Conservation (phyloP, 2,888 invertebrate genomes). For the Lamellibrachia columna region DNA sequence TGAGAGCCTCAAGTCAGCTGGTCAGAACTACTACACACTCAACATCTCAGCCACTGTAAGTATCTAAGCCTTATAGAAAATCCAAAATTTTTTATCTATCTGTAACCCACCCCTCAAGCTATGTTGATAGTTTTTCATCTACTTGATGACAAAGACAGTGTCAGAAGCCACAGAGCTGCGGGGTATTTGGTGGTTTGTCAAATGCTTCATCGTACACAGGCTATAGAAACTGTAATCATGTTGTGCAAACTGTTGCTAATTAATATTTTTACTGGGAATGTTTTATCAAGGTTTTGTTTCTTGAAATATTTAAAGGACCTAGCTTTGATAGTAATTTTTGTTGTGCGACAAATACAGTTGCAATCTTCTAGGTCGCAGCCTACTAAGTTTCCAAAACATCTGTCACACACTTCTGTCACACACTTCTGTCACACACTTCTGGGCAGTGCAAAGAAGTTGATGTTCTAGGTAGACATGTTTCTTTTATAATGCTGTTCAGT, state of each 20-base stretch:
- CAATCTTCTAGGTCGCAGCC: background rate
- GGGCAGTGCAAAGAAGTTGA: no score
- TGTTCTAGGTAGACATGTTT: no score
- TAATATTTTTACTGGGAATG: background rate
- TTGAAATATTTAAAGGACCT: background rate
- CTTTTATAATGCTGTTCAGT: no score
- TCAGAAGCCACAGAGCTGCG: background rate
- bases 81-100: no score
- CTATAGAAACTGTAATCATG: background rate
- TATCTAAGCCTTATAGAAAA: background rate
- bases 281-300: background rate
- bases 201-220: background rate
- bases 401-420: background rate
- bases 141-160: background rate
- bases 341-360: background rate
- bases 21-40: conserved; percentile 41
- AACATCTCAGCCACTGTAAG: conserved; percentile 50
- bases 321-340: background rate
- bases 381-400: background rate
- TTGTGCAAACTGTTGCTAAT: background rate
- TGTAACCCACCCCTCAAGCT: background rate
- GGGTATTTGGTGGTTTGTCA: background rate
- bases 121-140: background rate
- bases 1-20: conserved; percentile 39
- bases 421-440: background rate